phyloP scores from a whole-genome alignment of 2,113 vertebrate species.

The Etheostoma spectabile region DNA sequence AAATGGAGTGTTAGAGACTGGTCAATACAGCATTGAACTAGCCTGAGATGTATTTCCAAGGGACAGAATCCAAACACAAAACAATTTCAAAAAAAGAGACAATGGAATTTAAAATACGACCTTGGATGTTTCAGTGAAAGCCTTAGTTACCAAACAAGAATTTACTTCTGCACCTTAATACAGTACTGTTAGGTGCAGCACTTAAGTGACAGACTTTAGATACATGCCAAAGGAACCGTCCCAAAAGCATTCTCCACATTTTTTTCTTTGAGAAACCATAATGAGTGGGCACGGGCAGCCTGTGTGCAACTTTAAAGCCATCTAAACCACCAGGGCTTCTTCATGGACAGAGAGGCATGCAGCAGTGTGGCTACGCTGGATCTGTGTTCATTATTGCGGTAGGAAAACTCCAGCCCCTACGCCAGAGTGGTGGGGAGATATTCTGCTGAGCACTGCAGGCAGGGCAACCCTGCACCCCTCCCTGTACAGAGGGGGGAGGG shows the following conservation, averaged over 20 bases:
- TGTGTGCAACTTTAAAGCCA: slow-evolving; percentile 24
- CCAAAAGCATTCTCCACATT: slow-evolving; percentile 42
- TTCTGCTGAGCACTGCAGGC: slow-evolving; percentile 79
- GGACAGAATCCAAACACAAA: background rate
- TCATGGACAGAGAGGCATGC: slow-evolving; percentile 31
- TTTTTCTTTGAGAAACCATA: slow-evolving; percentile 39
- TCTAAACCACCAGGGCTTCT: slow-evolving; percentile 37
- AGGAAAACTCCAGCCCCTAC: slow-evolving; percentile 77
- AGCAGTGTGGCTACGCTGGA: slow-evolving; percentile 30
- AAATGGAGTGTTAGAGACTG: background rate
- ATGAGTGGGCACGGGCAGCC: slow-evolving; percentile 35
- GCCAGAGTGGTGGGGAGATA: slow-evolving; percentile 57
- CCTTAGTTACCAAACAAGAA: background rate
- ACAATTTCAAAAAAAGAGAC: background rate
- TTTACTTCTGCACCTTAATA: background rate
- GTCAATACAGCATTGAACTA: slow-evolving; percentile 1
- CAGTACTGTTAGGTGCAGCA: background rate
- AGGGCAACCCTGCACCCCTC: slow-evolving; percentile 55
- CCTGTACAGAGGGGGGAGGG: slow-evolving; percentile 25
- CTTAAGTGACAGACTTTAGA: background rate
- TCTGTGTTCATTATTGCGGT: slow-evolving; percentile 48
- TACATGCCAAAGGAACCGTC: background rate
- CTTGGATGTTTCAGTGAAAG: background rate
- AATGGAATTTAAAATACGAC: background rate
- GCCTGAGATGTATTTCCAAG: background rate